Percentiles rank a stretch among this genome's conserved stretches.
phyloP scores from a whole-genome alignment of 2,797 vertebrate species.

The Garrulus glandarius region DNA sequence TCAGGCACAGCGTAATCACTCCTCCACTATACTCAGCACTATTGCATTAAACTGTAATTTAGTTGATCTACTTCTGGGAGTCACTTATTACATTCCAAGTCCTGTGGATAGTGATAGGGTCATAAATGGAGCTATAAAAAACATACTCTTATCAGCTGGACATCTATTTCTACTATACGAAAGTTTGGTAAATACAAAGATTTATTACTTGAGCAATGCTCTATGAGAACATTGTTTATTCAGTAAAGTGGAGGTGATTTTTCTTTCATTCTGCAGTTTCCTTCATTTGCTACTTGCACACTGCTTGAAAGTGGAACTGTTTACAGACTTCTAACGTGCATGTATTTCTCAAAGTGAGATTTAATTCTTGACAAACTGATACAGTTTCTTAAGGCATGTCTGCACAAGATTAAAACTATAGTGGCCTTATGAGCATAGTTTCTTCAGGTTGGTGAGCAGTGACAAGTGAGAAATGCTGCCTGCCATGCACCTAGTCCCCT shows the following conservation, averaged over 20 bases:
- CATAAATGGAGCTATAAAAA: conserved; percentile 30
- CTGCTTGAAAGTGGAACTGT: background rate
- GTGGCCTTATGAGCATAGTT: background rate
- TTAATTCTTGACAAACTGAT: background rate
- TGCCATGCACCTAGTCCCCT: background rate
- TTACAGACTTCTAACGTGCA: background rate
- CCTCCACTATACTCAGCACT: background rate
- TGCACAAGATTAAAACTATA: background rate
- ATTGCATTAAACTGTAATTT: conserved; percentile 33
- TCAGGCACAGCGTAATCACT: background rate
- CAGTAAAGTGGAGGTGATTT: background rate
- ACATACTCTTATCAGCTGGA: background rate
- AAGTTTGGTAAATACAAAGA: conserved; percentile 24
- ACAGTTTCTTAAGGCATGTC: background rate
- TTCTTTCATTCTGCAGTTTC: conserved; percentile 19
- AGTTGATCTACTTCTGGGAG: conserved; percentile 21
- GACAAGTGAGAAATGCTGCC: background rate
- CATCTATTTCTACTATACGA: background rate
- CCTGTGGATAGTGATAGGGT: background rate
- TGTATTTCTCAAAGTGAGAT: background rate
- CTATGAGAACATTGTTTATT: background rate
- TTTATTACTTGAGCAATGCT: background rate
- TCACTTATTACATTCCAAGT: background rate
- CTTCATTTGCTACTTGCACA: background rate
- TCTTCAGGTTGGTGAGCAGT: background rate